phyloP scores from a whole-genome alignment of 1,140 invertebrate genomes.

The Drosophila cardini region DNA sequence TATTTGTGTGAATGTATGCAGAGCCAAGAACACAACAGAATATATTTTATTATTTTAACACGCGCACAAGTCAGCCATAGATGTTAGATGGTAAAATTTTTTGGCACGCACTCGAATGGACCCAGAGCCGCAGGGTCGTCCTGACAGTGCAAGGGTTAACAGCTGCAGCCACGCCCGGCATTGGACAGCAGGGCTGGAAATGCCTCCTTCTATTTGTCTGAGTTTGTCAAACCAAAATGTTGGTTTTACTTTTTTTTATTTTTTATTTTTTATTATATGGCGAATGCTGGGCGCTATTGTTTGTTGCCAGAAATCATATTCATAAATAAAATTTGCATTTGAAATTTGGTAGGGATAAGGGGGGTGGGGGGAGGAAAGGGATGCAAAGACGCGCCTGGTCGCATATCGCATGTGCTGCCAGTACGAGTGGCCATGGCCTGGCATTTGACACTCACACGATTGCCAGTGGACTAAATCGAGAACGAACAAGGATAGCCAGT shows the following conservation, averaged over 20 bases:
- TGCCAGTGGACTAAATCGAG: constrained; percentile 67
- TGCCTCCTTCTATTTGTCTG: constrained; percentile 73
- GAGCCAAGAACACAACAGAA: constrained; percentile 54
- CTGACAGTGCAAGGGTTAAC: constrained; percentile 72
- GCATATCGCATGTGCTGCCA: constrained; percentile 55
- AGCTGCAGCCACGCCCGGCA: constrained; percentile 72
- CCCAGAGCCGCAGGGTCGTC: constrained; percentile 42
- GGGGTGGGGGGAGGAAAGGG: neutral
- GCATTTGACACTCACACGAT: constrained; percentile 60
- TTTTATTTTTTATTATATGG: constrained; percentile 66
- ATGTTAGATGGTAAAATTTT: constrained; percentile 66
- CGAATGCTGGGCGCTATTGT: constrained; percentile 64
- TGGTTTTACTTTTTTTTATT: neutral
- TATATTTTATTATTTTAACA: constrained; percentile 82
- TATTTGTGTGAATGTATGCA: neutral
- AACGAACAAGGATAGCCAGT: constrained; percentile 72
- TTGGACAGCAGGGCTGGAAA: constrained; percentile 37
- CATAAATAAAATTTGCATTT: constrained; percentile 83
- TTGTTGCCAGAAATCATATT: constrained; percentile 83
- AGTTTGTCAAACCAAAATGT: constrained; percentile 77
- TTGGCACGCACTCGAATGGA: constrained; percentile 70
- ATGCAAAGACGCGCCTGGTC: constrained; percentile 14
- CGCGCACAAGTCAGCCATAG: constrained; percentile 71
- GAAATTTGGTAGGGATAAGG: constrained; percentile 63
- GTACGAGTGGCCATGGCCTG: constrained; percentile 48